Base-by-base conservation (phyloP, 1,140 invertebrate species). In the Babylonia areolata region DNA sequence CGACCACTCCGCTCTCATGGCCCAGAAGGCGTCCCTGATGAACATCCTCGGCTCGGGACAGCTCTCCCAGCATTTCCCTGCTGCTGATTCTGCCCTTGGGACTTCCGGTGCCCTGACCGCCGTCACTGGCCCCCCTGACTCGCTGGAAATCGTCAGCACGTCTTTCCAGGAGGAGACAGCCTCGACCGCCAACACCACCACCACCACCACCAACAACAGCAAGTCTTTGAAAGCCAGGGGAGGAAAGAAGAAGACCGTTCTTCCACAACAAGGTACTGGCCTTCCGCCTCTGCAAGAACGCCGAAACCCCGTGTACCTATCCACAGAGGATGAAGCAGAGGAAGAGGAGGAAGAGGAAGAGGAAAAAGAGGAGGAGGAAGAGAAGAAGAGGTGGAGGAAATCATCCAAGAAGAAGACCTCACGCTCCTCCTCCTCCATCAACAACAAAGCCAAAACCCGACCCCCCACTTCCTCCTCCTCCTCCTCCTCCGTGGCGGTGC, bases 241-340 rank as follows among this genome's bases (percentile, higher is more conserved):
- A 81, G 69, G 23, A 5, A 12, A 51, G 23, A n/a, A 81, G 71
- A 51, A 37, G 31, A 2, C 51, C 35, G n/a, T n/a, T 40, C 42
- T 69, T 5, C 20, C 37, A 31, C 1, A 33, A 6, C n/a, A n/a
- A 78, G 40, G 37, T 37, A 23, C 35, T 46, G n/a, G 42, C 33
- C 39, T 12, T 28, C 5, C 6, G n/a, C n/a, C 51, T 0, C 37
- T 37, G 11, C 58, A 77, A 35, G 77, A 85, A 31, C 78, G 77
- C 11, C 20, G 77, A 3, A 87, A 87, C 79, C 86, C 86, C 0
- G 64, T 87, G 86, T 87, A 87, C 71, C 51, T 71, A 33, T 87
- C 86, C 69, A 87, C 83, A 71, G 86, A 87, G 40, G 86, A 87
- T n/a, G 86, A 87, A 11, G 86, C 80, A 33, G 17, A 71, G 54